Base-by-base conservation (phyloP, 2,797 vertebrate genomes). In the Sardinella longiceps region DNA sequence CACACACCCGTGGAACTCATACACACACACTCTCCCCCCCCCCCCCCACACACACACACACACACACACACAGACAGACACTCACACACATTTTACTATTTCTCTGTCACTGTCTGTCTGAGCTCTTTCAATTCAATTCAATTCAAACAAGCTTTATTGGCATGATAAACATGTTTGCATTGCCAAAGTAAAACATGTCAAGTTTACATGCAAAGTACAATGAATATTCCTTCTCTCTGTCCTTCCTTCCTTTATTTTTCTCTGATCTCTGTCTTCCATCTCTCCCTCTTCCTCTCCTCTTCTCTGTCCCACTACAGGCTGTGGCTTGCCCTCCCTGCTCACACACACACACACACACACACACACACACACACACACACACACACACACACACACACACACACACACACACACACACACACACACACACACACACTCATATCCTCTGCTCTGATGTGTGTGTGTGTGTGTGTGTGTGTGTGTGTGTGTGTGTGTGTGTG, bases 311-410 rank as follows among this genome's bases (percentile, higher is more conserved):
- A 37, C 12, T 18, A 30, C 66, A 74, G 66, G 66, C 15, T 33
- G 15, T 37, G 30, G 66, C 66, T 74, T 74, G 66, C 66, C 66
- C 66, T 37, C 28, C n/a, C 51, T 23, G 20, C 7, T 20, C 20
- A 56, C 53, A 56, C 53, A 56, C 53, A 56, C 51, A 56, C 51
- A 23, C 51, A 23, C 51, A 23, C 51, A 56, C 20, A 23, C 51
- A 1, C 51, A 23, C 23, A 60, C 4, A 60, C 58, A 28, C 58
- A 28, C 58, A 60, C 58, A 60, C 23, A 60, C 58, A 60, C 58
- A 60, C 58, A 60, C 23, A 60, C 58, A 60, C 58, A 60, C 58
- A 60, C 58, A 25, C 58, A 60, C 58, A 60, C 25, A 63, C 60
- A 63, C 60, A 63, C 58, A 63, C 60, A 63, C 23, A 63, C 60